Evolutionary conservation across 1,140 invertebrate genomes (phyloP), one percentile per base, ranked within the genome.

Genomic region (Copidosoma floridanum): DNA sequence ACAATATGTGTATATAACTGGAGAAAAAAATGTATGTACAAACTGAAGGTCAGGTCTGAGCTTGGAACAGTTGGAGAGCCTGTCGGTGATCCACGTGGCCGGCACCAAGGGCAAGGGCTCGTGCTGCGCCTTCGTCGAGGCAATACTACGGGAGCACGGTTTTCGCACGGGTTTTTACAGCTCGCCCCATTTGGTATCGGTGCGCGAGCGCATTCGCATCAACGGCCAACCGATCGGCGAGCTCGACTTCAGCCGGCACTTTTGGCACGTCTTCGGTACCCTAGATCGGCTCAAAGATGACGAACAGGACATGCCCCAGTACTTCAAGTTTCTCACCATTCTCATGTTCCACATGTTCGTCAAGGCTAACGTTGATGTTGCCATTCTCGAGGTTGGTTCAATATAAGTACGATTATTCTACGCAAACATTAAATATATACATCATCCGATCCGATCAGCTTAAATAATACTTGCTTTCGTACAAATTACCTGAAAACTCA

Each of bases 21-120:
- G n/a, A n/a, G n/a, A n/a, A n/a, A n/a, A n/a, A n/a, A n/a, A n/a
- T n/a, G n/a, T n/a, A n/a, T n/a, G 12, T 32, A 32, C 29, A 0
- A 32, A 32, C 29, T 32, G 29, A 32, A 32, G 88, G 57, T 84
- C 84, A 52, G 92, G 91, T 18, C 74, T 95, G 1, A 76, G 80
- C 18, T 29, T 86, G 18, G 76, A 86, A 2, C 82, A 84, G 47
- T 71, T 94, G 27, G 85, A 92, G 63, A 71, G 78, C 18, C 71
- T 98, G 11, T 89, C 91, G 51, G 82, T 96, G 7, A 96, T 99
- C 67, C 96, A 99, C 82, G 87, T 99, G 1, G 84, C 92, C 67
- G 98, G 98, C 6, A 99, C 96, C 0, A 99, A 99, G 84, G 97
- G 97, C 32, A 93, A 93, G 84, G 91, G 91, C 18, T 97, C 95